Conservation (phyloP, 2,113 vertebrate species). For the Anoplopoma fimbria region DNA sequence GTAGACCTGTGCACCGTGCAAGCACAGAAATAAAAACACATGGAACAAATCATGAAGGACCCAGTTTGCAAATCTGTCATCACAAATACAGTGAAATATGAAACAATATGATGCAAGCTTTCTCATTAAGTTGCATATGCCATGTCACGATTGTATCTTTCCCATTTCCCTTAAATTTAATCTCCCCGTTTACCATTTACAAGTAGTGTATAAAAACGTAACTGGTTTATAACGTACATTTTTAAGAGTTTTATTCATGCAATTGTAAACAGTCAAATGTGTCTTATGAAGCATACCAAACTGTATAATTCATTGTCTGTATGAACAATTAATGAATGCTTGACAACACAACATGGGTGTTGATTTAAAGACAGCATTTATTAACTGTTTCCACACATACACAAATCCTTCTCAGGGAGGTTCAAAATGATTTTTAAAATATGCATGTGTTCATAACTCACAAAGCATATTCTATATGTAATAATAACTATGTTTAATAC, state of each 20-base stretch:
- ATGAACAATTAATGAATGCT: background rate
- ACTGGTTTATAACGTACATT: background rate
- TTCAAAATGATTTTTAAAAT: background rate
- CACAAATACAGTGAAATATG: constrained; percentile 37
- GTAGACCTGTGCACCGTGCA: background rate
- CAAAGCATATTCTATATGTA: background rate
- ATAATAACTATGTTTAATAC: background rate
- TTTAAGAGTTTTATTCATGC: background rate
- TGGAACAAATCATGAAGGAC: constrained; percentile 47
- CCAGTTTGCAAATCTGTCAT: constrained; percentile 34
- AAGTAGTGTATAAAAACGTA: background rate
- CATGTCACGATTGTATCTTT: background rate
- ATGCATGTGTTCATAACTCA: background rate
- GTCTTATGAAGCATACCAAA: background rate
- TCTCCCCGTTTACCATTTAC: background rate
- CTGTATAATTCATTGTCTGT: background rate
- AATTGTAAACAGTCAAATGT: background rate
- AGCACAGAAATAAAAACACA: constrained; percentile 13
- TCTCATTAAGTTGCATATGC: background rate
- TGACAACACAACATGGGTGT: background rate
- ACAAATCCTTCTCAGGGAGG: background rate
- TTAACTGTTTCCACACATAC: background rate
- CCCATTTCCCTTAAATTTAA: background rate
- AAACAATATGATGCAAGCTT: constrained; percentile 23
- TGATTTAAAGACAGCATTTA: background rate